Conservation (phyloP, 2,888 invertebrate genomes). For the Nomada goodeniana region DNA sequence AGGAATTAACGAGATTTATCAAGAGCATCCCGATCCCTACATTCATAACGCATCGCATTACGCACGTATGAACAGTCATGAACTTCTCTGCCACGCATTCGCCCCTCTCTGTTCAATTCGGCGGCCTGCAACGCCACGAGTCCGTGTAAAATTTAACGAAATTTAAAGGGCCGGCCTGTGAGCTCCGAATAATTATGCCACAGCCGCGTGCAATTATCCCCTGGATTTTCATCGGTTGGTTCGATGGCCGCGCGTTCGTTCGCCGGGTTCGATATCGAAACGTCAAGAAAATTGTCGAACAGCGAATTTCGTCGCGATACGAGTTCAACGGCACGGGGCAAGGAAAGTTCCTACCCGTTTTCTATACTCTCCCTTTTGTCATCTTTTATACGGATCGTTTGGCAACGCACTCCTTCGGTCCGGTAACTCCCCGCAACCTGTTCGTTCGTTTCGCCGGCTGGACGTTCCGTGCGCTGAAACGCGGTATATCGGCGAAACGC, state of each 20-base stretch:
- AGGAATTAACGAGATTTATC: slow-evolving; percentile 74
- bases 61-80: slow-evolving; percentile 58
- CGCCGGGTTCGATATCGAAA: slow-evolving; percentile 31
- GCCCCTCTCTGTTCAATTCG: slow-evolving; percentile 13
- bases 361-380: no score
- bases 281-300: slow-evolving; percentile 53
- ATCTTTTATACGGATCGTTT: neutral
- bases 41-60: slow-evolving; percentile 64
- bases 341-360: neutral
- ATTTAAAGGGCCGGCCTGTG: slow-evolving; percentile 70
- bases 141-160: slow-evolving; percentile 67
- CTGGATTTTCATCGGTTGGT: slow-evolving; percentile 62
- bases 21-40: slow-evolving; percentile 64
- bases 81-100: slow-evolving; percentile 12
- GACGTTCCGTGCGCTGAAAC: slow-evolving; percentile 3
- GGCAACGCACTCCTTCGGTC: neutral
- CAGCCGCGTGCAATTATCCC: slow-evolving; percentile 64
- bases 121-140: slow-evolving; percentile 15
- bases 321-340: neutral
- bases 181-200: slow-evolving; percentile 68
- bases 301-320: neutral
- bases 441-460: neutral
- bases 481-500: slow-evolving; percentile 20
- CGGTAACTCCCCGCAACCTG: neutral
- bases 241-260: slow-evolving; percentile 38